Evolutionary conservation across 2,888 invertebrate species (phyloP).

Genomic region (Macrosoma leucophasiata): DNA sequence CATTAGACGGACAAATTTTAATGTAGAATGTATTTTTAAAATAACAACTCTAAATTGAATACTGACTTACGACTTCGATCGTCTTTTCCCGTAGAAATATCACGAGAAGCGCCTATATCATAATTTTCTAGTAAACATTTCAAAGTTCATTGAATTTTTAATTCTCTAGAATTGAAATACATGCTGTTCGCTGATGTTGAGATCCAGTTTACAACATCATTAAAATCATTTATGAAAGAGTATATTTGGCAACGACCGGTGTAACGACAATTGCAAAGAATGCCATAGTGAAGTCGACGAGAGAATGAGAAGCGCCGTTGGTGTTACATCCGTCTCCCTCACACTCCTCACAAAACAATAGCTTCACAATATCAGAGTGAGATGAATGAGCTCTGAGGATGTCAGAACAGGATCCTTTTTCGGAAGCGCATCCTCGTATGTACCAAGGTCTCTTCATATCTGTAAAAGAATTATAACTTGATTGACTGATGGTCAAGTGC

Average conservation of each 20-base stretch:
- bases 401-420: constrained; percentile 49
- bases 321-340: constrained; percentile 49
- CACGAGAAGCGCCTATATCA: no score
- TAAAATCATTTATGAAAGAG: constrained; percentile 35
- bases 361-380: constrained; percentile 32
- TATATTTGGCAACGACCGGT: constrained; percentile 45
- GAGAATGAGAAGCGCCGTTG: constrained; percentile 35
- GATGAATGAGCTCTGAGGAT: constrained; percentile 36
- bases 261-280: constrained; percentile 39
- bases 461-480: constrained; percentile 27
- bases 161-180: no score
- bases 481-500: no score
- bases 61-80: no score
- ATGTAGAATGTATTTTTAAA: no score
- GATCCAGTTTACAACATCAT: no score
- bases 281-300: constrained; percentile 36
- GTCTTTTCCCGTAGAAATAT: no score
- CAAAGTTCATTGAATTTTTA: no score
- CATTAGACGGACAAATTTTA: no score
- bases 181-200: no score
- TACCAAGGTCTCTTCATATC: constrained; percentile 43
- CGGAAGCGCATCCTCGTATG: constrained; percentile 53
- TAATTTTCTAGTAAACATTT: no score
- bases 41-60: no score
- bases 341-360: constrained; percentile 48